Conservation (phyloP, 2,113 vertebrate genomes). For the Mesocricetus auratus region DNA sequence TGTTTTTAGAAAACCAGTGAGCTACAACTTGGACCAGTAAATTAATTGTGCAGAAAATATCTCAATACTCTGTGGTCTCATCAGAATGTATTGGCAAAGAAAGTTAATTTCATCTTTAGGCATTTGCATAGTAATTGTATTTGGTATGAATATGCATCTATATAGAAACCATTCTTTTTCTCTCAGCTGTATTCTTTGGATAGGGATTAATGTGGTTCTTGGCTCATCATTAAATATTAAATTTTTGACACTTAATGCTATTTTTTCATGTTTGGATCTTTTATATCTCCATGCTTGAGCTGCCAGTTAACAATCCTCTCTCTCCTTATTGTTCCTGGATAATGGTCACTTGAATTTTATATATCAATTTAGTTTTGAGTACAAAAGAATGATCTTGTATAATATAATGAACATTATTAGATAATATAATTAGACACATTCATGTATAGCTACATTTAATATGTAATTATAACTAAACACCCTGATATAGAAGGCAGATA, state of each 20-base stretch:
- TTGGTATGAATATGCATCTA: constrained; percentile 53
- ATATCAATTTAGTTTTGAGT: not conserved
- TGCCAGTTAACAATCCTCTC: not conserved
- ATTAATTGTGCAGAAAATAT: constrained; percentile 37
- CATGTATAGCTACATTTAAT: not conserved
- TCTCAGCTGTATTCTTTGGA: constrained; percentile 33
- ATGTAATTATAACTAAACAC: not conserved
- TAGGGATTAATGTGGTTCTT: constrained; percentile 57
- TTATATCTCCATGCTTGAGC: not conserved
- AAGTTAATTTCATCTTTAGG: constrained; percentile 64
- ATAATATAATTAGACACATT: not conserved
- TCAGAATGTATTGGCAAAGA: constrained; percentile 57
- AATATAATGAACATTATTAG: not conserved
- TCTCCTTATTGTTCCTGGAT: not conserved
- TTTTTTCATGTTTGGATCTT: constrained; percentile 13
- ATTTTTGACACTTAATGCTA: constrained; percentile 36
- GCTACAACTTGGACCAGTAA: constrained; percentile 21
- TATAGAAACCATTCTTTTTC: constrained; percentile 33
- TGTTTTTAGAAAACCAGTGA: constrained; percentile 35
- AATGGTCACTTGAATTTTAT: constrained; percentile 3
- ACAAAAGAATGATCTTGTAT: not conserved
- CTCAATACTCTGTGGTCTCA: constrained; percentile 48
- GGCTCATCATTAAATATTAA: constrained; percentile 40
- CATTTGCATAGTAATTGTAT: constrained; percentile 70
- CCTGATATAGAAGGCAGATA: not conserved